These are phyloP conservation scores for Sebastes miniatus DNA, from an alignment of 2,797 vertebrate genomes.

Conservation along the genomic window DNA sequence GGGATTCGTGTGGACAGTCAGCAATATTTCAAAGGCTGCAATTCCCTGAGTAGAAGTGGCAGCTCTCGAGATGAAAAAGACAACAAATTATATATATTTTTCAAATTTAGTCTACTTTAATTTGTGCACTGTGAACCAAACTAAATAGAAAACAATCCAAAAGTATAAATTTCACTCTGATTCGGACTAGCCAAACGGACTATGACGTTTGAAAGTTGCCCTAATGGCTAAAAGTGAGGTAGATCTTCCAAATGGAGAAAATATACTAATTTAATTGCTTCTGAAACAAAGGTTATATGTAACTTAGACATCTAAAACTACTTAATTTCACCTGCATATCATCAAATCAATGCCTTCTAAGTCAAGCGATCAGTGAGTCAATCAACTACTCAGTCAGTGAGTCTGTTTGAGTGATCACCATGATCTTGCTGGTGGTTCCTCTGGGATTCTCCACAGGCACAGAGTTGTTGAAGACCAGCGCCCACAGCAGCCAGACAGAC, in stretches of 20 bases:
- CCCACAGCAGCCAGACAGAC: constrained; percentile 95
- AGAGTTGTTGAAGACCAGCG: constrained; percentile 95
- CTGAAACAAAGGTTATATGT: not conserved
- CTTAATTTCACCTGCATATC: not conserved
- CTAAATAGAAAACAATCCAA: not conserved
- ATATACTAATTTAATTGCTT: not conserved
- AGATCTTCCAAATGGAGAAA: not conserved
- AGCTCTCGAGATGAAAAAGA: not conserved
- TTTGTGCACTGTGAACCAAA: not conserved
- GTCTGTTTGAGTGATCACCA: constrained; percentile 77
- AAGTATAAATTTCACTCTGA: not conserved
- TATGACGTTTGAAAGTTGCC: not conserved
- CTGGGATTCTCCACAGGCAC: constrained; percentile 94
- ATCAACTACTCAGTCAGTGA: not conserved
- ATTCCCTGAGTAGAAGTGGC: not conserved
- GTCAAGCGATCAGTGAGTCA: not conserved
- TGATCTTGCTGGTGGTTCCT: constrained; percentile 96
- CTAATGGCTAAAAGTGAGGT: not conserved
- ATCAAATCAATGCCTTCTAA: not conserved
- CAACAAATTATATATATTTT: not conserved
- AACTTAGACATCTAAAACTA: not conserved
- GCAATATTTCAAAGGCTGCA: not conserved
- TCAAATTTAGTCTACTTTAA: not conserved
- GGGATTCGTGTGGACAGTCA: not conserved
- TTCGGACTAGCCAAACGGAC: no score